These are phyloP conservation scores for Loripinus fragilis DNA, from an alignment of 2,888 invertebrate genomes.

Conservation along the genomic window DNA sequence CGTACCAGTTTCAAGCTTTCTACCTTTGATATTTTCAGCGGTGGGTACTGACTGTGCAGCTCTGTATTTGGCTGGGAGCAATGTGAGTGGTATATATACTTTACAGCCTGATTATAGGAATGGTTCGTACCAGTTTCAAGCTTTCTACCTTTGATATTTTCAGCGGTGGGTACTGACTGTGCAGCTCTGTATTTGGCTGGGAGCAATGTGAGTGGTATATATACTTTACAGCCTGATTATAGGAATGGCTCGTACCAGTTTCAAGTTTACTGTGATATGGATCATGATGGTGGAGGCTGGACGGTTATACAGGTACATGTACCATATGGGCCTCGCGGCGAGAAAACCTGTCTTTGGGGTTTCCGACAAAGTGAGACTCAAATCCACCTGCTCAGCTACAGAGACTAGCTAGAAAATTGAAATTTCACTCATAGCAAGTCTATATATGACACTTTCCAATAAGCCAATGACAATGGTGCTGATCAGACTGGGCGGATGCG, in stretches of 20 bases:
- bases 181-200: constrained; percentile 43
- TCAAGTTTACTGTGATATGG: constrained; percentile 47
- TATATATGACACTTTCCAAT: too few species aligned
- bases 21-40: constrained; percentile 20
- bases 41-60: constrained; percentile 34
- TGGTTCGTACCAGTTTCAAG: constrained; percentile 29
- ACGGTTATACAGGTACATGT: constrained; percentile 42
- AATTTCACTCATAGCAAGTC: too few species aligned
- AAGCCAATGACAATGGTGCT: too few species aligned
- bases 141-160: constrained; percentile 19
- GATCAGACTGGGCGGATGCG: too few species aligned
- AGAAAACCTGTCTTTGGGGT: too few species aligned
- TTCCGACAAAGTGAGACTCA: too few species aligned
- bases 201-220: constrained; percentile 49
- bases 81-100: constrained; percentile 48
- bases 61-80: constrained; percentile 37
- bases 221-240: constrained; percentile 40
- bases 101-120: constrained; percentile 40
- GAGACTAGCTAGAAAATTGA: too few species aligned
- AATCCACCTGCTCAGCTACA: too few species aligned
- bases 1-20: too few species aligned
- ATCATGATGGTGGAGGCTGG: constrained; percentile 45
- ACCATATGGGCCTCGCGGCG: too few species aligned
- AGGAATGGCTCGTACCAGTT: constrained; percentile 29
- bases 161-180: constrained; percentile 27